Percentiles rank a stretch among this genome's conserved stretches.
phyloP scores from a whole-genome alignment of 1,140 invertebrate genomes.

The Drosophila sp. region DNA sequence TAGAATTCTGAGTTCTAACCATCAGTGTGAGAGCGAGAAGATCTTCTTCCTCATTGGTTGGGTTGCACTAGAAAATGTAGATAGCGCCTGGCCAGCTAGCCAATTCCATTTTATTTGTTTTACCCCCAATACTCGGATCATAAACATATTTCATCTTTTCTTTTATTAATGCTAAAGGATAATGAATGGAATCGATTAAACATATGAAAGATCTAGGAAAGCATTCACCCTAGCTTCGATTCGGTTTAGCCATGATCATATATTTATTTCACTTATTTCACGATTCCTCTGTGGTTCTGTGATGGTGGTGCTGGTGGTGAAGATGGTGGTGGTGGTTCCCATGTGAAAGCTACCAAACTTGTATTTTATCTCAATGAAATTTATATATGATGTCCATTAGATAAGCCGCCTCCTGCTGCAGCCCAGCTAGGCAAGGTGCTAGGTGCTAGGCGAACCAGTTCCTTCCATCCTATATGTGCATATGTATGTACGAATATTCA shows the following conservation, averaged over 20 bases:
- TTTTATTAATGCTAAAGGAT: conserved; percentile 1
- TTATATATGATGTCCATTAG: conserved; percentile 21
- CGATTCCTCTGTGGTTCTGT: conserved; percentile 28
- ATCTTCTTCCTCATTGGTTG: too few species aligned
- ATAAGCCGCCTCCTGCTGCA: conserved; percentile 10
- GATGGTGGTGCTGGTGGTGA: conserved; percentile 14
- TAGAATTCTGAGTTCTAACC: neutral
- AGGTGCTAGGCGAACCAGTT: conserved; percentile 10
- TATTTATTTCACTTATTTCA: conserved; percentile 59
- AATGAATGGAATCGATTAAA: conserved; percentile 12
- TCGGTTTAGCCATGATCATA: conserved; percentile 44
- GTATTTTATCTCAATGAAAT: conserved; percentile 35
- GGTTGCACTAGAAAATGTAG: too few species aligned
- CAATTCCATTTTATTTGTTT: too few species aligned
- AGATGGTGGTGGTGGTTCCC: conserved; percentile 24
- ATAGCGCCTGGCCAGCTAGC: too few species aligned
- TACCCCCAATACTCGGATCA: too few species aligned
- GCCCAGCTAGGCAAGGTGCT: neutral
- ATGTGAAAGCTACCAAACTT: conserved; percentile 56
- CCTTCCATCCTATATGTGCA: neutral
- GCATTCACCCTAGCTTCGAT: conserved; percentile 20
- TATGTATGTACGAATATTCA: too few species aligned
- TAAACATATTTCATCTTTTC: neutral
- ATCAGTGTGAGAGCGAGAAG: too few species aligned
- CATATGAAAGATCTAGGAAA: conserved; percentile 20